Evolutionary conservation across 2,888 invertebrate species (phyloP).

Genomic region (Aphrophora alni): DNA sequence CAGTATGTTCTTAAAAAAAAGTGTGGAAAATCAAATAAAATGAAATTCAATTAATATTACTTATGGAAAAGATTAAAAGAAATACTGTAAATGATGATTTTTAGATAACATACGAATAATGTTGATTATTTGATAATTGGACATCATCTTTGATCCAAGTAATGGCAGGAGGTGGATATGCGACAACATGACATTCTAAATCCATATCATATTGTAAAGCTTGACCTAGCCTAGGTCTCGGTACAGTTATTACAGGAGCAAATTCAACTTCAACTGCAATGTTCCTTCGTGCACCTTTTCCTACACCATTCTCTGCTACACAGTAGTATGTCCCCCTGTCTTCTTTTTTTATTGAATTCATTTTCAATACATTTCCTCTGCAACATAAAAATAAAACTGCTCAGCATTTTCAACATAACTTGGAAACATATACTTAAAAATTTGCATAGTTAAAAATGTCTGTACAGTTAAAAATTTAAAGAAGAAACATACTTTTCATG

Average conservation of each 20-base stretch:
- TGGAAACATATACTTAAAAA: too few relatives aligned
- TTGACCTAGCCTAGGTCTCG: slow-evolving; percentile 82
- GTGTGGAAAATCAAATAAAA: too few relatives aligned
- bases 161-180: slow-evolving; percentile 93
- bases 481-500: too few relatives aligned
- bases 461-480: too few relatives aligned
- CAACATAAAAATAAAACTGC: too few relatives aligned
- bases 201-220: slow-evolving; percentile 95
- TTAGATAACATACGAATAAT: slow-evolving; percentile 69
- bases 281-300: slow-evolving; percentile 82
- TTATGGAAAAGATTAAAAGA: too few relatives aligned
- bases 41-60: too few relatives aligned
- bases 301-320: slow-evolving; percentile 89
- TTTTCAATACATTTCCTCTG: slow-evolving; percentile 82
- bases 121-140: slow-evolving; percentile 86
- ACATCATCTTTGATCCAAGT: slow-evolving; percentile 88
- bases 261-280: slow-evolving; percentile 92
- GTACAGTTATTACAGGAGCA: slow-evolving; percentile 84
- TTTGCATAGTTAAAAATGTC: too few relatives aligned
- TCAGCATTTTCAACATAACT: too few relatives aligned
- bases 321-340: slow-evolving; percentile 94
- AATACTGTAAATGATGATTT: too few relatives aligned
- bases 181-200: slow-evolving; percentile 92
- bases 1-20: too few relatives aligned
- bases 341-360: slow-evolving; percentile 80